phyloP scores from a whole-genome alignment of 2,113 vertebrate genomes.

The Clarias batrachus region DNA sequence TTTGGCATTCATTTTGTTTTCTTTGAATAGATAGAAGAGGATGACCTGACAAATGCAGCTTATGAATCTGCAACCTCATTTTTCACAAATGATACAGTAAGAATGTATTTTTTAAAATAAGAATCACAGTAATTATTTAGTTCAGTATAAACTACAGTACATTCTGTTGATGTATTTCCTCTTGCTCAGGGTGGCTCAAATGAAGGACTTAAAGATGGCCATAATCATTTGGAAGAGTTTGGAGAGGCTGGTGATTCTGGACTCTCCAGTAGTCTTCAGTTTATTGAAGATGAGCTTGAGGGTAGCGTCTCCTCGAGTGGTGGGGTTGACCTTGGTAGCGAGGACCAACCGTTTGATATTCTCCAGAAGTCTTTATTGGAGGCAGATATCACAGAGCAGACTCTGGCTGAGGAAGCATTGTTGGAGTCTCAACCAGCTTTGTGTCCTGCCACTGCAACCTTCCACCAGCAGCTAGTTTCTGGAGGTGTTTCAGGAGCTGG shows the following conservation, averaged over 20 bases:
- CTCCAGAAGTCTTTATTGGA: conserved; percentile 97
- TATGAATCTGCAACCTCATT: conserved; percentile 90
- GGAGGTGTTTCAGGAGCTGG: conserved; percentile 64
- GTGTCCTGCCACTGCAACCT: conserved; percentile 61
- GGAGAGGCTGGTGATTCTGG: conserved; percentile 81
- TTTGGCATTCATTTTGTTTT: conserved; percentile 8
- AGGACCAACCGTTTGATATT: conserved; percentile 98
- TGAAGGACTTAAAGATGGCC: conserved; percentile 84
- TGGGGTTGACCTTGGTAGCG: conserved; percentile 82
- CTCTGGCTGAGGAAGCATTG: conserved; percentile 93
- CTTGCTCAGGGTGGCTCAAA: conserved; percentile 64
- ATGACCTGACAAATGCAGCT: conserved; percentile 87
- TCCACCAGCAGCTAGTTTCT: conserved; percentile 73
- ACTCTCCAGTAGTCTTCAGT: conserved; percentile 92
- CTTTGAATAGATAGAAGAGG: conserved; percentile 75
- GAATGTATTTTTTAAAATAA: conserved; percentile 50
- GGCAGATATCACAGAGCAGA: conserved; percentile 98
- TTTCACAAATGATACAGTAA: conserved; percentile 86
- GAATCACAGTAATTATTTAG: neutral
- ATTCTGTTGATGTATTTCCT: neutral
- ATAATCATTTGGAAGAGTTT: conserved; percentile 83
- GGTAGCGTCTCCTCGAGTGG: conserved; percentile 77
- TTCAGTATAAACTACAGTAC: neutral
- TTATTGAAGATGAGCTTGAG: conserved; percentile 93
- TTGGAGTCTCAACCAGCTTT: conserved; percentile 84